phyloP scores from a whole-genome alignment of 1,140 invertebrate genomes.

The Drosophila equinoxialis region DNA sequence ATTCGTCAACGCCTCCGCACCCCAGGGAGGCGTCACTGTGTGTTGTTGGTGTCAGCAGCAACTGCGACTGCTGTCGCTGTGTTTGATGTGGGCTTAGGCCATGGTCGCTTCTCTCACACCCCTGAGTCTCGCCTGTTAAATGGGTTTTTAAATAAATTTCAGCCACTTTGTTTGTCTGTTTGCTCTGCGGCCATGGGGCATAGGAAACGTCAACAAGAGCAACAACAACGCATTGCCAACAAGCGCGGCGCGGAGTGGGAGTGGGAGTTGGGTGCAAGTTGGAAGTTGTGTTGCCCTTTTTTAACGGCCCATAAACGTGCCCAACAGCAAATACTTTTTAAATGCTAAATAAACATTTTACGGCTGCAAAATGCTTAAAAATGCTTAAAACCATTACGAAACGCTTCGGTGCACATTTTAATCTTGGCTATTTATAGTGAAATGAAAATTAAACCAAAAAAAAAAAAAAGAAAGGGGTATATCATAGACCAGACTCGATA shows the following conservation, averaged over 20 bases:
- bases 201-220: conserved; percentile 21
- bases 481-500: neutral
- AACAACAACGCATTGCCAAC: conserved; percentile 8
- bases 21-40: neutral
- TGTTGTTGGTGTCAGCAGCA: conserved; percentile 9
- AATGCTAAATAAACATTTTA: conserved; percentile 81
- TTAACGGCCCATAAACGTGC: conserved; percentile 75
- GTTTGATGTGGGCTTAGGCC: conserved; percentile 73
- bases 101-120: neutral
- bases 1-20: no score
- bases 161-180: conserved; percentile 69
- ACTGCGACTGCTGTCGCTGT: conserved; percentile 23
- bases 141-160: conserved; percentile 80
- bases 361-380: conserved; percentile 66
- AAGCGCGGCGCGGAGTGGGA: conserved; percentile 1
- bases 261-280: conserved; percentile 15
- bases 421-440: conserved; percentile 37
- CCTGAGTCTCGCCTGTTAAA: conserved; percentile 61
- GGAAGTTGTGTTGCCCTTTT: conserved; percentile 56
- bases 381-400: conserved; percentile 57
- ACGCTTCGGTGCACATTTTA: conserved; percentile 38
- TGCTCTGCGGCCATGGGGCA: conserved; percentile 47
- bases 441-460: conserved; percentile 5
- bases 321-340: conserved; percentile 73
- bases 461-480: neutral